phyloP scores from a whole-genome alignment of 1,140 invertebrate species.

The Ganaspis sp. region DNA sequence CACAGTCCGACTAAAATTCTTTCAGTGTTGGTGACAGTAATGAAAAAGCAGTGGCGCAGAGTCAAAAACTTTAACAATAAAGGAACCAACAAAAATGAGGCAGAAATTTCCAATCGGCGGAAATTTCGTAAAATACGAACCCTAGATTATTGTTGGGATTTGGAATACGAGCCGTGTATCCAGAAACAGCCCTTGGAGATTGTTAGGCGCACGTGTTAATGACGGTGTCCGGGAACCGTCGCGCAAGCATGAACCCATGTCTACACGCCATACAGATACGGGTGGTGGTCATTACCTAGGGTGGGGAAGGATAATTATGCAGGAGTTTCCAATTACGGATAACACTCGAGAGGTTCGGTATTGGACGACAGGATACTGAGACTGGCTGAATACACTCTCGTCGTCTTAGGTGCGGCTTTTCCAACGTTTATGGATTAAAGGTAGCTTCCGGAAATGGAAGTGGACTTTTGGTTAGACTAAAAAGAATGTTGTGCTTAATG shows the following conservation, averaged over 20 bases:
- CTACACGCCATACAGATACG: slow-evolving; percentile 26
- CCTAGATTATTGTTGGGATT: neutral
- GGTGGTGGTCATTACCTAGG: slow-evolving; percentile 6
- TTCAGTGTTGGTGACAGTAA: no score
- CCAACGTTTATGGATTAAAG: slow-evolving; percentile 31
- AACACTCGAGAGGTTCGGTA: slow-evolving; percentile 38
- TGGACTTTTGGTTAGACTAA: slow-evolving; percentile 22
- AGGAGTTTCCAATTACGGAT: slow-evolving; percentile 52
- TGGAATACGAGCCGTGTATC: neutral
- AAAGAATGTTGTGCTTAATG: slow-evolving; percentile 46
- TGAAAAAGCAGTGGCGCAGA: no score
- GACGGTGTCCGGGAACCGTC: slow-evolving; percentile 20
- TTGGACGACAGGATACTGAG: neutral
- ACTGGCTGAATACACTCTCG: neutral
- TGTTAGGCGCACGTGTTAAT: slow-evolving; percentile 13
- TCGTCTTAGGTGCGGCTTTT: neutral
- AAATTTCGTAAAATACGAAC: neutral
- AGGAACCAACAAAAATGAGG: no score
- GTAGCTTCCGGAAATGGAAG: neutral
- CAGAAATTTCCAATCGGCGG: no score
- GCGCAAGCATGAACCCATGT: slow-evolving; percentile 13
- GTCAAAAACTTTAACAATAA: no score
- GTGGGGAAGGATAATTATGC: slow-evolving; percentile 48
- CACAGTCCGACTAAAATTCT: no score
- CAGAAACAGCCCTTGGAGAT: neutral